Percentiles rank a stretch among this genome's conserved stretches.
Evolutionary conservation across 2,888 invertebrate genomes (phyloP).

Genomic region (Aporophyla nigra): DNA sequence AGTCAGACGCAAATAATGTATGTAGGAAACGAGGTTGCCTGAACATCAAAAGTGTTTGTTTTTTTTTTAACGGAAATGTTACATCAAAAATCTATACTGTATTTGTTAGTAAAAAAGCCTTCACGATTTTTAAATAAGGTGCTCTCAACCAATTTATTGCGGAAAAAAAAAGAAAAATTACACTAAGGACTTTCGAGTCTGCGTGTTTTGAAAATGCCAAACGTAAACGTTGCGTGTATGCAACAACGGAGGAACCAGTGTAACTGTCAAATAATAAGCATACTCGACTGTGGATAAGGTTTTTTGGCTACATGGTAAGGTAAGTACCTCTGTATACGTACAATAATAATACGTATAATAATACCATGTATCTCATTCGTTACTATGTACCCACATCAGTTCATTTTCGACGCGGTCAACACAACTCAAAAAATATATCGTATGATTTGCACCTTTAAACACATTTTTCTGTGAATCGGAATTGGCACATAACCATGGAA

Average conservation of each 20-base stretch:
- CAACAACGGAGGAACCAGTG: slow-evolving; percentile 4
- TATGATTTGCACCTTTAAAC: neutral
- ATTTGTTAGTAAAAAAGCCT: neutral
- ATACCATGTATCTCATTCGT: neutral
- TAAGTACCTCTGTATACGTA: too few relatives aligned
- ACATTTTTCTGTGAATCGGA: neutral
- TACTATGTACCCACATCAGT: neutral
- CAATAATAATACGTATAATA: neutral
- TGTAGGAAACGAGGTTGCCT: too few relatives aligned
- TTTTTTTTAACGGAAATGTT: neutral
- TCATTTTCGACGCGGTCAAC: neutral
- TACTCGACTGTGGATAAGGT: neutral
- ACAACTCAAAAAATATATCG: neutral
- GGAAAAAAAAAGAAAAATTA: neutral
- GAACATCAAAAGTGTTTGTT: neutral
- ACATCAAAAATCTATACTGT: neutral
- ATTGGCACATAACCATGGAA: neutral
- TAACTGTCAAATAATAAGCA: neutral
- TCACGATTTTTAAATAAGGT: neutral
- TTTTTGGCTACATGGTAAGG: neutral
- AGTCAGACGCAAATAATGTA: neutral
- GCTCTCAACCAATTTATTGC: neutral
- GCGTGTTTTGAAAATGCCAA: slow-evolving; percentile 1
- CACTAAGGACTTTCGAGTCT: neutral
- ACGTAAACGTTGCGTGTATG: neutral